These are phyloP conservation scores for Belonocnema kinseyi DNA, from an alignment of 1,140 invertebrate genomes.

Conservation along the genomic window DNA sequence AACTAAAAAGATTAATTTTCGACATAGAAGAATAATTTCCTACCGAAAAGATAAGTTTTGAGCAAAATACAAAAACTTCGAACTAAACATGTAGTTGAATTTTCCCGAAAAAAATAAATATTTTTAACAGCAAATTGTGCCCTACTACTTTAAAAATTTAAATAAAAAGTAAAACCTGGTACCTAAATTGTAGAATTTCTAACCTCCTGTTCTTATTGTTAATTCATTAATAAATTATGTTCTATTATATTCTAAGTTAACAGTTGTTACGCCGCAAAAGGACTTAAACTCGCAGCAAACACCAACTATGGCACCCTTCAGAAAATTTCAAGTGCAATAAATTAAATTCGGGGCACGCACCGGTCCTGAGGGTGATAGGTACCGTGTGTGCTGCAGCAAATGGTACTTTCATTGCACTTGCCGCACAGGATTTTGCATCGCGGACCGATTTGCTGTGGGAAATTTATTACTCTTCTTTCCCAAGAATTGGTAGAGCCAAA, in stretches of 20 bases:
- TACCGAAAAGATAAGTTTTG: no score
- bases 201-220: no score
- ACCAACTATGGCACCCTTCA: slow-evolving; percentile 38
- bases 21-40: no score
- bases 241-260: neutral
- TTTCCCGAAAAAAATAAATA: no score
- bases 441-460: slow-evolving; percentile 38
- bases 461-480: slow-evolving; percentile 56
- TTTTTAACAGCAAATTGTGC: no score
- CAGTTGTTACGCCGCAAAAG: neutral
- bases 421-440: slow-evolving; percentile 57
- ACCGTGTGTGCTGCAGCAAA: slow-evolving; percentile 57
- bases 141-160: no score
- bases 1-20: no score
- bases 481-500: slow-evolving; percentile 1
- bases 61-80: no score
- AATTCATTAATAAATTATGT: no score
- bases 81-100: no score
- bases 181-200: no score
- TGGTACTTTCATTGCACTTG: slow-evolving; percentile 67
- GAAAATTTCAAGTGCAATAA: slow-evolving; percentile 60
- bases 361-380: slow-evolving; percentile 41
- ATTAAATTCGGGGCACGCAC: slow-evolving; percentile 65
- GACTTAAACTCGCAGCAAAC: slow-evolving; percentile 30
- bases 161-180: no score